Evolutionary conservation across 2,797 vertebrate genomes (phyloP).

Genomic region (Dicrostonyx torquatus): DNA sequence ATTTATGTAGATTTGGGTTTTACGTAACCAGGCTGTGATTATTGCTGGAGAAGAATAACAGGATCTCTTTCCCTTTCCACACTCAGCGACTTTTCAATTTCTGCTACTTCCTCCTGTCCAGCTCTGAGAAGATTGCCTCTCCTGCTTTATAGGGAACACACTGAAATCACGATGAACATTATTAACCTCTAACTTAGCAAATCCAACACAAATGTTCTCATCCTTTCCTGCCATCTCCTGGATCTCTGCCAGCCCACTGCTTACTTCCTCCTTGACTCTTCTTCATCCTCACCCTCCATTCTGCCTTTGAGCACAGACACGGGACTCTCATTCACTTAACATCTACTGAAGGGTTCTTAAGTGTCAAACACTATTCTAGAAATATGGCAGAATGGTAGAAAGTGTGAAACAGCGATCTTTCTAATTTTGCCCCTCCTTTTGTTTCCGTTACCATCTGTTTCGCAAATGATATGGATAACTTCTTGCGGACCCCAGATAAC

Average conservation of each 20-base stretch:
- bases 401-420: neutral
- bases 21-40: neutral
- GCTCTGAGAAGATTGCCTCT: neutral
- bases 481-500: constrained; percentile 70
- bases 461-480: constrained; percentile 80
- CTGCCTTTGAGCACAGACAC: neutral
- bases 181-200: neutral
- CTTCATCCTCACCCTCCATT: neutral
- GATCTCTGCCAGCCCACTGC: neutral
- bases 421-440: constrained; percentile 12
- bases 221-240: neutral
- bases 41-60: neutral
- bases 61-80: too few relatives aligned
- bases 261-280: neutral
- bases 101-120: neutral
- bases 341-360: neutral
- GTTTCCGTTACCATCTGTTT: constrained; percentile 81
- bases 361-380: neutral
- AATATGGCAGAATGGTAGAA: neutral
- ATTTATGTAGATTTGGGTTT: neutral
- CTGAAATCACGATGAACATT: neutral
- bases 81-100: constrained; percentile 5
- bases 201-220: neutral
- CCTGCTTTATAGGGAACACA: neutral
- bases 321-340: neutral